These are phyloP conservation scores for Amblyteles armatorius DNA, from an alignment of 2,888 invertebrate species.

Conservation along the genomic window DNA sequence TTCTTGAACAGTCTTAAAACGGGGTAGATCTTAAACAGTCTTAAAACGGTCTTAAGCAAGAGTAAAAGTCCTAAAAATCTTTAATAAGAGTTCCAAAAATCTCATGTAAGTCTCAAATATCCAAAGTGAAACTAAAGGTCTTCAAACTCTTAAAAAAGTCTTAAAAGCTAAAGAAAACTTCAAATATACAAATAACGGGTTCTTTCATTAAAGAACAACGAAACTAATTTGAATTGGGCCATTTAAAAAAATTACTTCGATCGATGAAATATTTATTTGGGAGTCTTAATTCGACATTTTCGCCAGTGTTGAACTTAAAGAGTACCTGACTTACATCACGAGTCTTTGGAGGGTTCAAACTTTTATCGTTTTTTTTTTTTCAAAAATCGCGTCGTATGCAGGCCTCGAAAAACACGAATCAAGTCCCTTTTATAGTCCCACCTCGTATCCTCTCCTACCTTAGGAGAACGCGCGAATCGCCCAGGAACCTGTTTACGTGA, in stretches of 20 bases:
- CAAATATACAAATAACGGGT: too few relatives aligned
- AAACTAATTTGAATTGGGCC: too few relatives aligned
- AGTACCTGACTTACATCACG: neutral
- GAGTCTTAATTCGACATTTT: too few relatives aligned
- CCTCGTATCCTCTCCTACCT: neutral
- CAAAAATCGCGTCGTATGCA: neutral
- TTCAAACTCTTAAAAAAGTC: too few relatives aligned
- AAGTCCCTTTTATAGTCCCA: neutral
- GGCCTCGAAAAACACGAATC: neutral
- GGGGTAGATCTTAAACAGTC: neutral
- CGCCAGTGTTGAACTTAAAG: too few relatives aligned
- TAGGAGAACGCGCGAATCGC: neutral
- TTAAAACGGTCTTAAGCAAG: neutral
- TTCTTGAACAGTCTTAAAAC: neutral
- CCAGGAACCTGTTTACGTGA: neutral
- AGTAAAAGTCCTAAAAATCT: neutral
- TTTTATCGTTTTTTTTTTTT: neutral
- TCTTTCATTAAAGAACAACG: too few relatives aligned
- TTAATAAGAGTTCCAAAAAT: too few relatives aligned
- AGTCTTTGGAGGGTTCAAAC: neutral
- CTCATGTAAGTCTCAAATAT: too few relatives aligned
- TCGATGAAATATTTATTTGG: too few relatives aligned
- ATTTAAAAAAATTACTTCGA: too few relatives aligned
- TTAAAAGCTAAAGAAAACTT: too few relatives aligned
- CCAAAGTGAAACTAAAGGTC: too few relatives aligned